Base-by-base conservation (phyloP, 2,888 invertebrate genomes). In the Macropis europaea region DNA sequence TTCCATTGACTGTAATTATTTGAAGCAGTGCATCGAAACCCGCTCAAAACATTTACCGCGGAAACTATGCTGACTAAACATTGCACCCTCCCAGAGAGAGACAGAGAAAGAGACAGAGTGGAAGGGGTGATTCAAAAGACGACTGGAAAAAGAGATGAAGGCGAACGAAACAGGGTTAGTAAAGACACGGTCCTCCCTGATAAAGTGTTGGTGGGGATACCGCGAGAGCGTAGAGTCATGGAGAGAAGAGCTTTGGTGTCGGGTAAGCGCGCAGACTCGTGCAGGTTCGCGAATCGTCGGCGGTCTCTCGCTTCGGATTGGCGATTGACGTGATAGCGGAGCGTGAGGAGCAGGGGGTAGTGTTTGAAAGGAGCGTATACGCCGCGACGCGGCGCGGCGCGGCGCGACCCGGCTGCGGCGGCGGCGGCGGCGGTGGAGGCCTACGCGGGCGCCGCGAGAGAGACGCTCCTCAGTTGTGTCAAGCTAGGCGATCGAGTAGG, bases 401-500 rank as follows among this genome's bases (percentile, higher is more conserved):
- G 74, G 64, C 70, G 72, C 69, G 77, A 73, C 72, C 74, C 68
- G 76, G 79, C 77, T 69, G 75, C 73, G 74, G 64, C 70, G 72
- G 69, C 76, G 72, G 69, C 76, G 73, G 60, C 66, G 67, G 69
- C 71, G 71, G 67, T 38, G 77, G 75, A 63, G 73, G 81, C 81
- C 67, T 73, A 73, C 76, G 79, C 81, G 81, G 76, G 69, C 75
- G 75, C 60, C 81, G 75, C 73, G 82, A 73, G 77, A 72, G 77
- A 73, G 71, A 70, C 78, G 73, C 76, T 84, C 87, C 86, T 87
- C 89, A 90, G 90, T 90, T 88, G 90, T 89, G 90, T 90, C 89
- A 89, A 87, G 89, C 87, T 88, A 86, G 88, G 89, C 89, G 90
- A 89, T 89, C 89, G 88, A 89, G 89, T 86, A 90, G 89, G 87